These are phyloP conservation scores for Coryphaenoides rupestris DNA, from an alignment of 2,113 vertebrate species.

Conservation along the genomic window DNA sequence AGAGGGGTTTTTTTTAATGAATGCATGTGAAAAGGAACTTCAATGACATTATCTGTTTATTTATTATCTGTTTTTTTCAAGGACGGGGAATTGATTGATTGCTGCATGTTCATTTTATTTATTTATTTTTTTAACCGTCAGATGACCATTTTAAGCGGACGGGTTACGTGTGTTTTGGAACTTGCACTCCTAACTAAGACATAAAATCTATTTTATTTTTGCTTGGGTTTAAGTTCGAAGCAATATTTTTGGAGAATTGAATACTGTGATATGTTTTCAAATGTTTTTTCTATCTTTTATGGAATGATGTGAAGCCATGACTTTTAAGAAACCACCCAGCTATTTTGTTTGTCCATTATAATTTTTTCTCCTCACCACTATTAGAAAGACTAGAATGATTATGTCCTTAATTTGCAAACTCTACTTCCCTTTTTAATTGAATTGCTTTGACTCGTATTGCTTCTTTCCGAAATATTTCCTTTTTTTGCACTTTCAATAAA, in stretches of 20 bases:
- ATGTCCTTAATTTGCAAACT: background rate
- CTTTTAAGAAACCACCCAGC: background rate
- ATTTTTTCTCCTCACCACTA: background rate
- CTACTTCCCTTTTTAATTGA: background rate
- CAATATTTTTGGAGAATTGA: too few species aligned
- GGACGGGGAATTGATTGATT: too few species aligned
- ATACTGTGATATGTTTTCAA: background rate
- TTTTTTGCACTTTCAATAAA: slow-evolving; percentile 11
- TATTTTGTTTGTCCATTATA: background rate
- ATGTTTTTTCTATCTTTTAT: background rate
- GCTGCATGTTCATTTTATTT: too few species aligned
- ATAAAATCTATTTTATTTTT: too few species aligned
- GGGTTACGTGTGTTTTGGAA: too few species aligned
- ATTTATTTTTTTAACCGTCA: too few species aligned
- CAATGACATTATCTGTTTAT: background rate
- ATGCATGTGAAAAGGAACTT: slow-evolving; percentile 54
- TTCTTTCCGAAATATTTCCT: too few species aligned
- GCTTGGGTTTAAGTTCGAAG: too few species aligned
- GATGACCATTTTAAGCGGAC: too few species aligned
- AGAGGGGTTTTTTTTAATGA: slow-evolving; percentile 33
- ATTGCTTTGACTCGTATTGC: background rate
- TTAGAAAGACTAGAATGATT: background rate
- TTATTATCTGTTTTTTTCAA: background rate
- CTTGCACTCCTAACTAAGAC: too few species aligned
- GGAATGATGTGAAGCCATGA: background rate